Evolutionary conservation across 2,113 vertebrate genomes (phyloP), one percentile per base, ranked within the genome.

Genomic region (Hystrix cristata): DNA sequence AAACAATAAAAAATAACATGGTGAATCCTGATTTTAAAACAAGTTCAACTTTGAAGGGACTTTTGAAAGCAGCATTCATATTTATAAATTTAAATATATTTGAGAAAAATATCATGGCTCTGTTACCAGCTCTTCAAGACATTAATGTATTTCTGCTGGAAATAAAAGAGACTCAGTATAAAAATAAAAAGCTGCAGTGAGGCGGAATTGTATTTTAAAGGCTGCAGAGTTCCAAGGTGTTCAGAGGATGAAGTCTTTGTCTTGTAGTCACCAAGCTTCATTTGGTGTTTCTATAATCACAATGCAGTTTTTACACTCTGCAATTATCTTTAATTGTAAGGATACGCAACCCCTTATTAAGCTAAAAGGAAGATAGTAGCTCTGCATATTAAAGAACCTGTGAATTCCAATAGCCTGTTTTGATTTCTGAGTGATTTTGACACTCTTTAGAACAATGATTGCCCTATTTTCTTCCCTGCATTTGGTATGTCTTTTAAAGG

Each of bases 311-410:
- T 98, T 96, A 97, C 38, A 67, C 65, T 86, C 82, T 97, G 65
- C 90, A 98, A 98, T 99, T 98, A 98, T 96, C 92, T 97, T 96
- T 98, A 98, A 98, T 98, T 98, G 88, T 93, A 96, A 95, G 80
- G 86, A 92, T 98, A 96, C 23, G 18, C 83, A 97, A 97, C 87
- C 14, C 43, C 91, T 97, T 98, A 98, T 98, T 98, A 98, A 97
- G 79, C 85, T 98, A 97, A 98, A 98, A 96, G 86, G 93, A 98
- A 98, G 93, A 98, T 93, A 92, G 97, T 97, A 97, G 88, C 84
- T 98, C 55, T 90, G 94, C 72, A 79, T 95, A 92, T 95, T 95
- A 48, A 98, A 94, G 74, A 98, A 96, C 48, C 21, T 65, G 55
- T 53, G 85, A 97, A 82, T 88, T 98, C 46, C 81, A 64, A 7